These are phyloP conservation scores for Peromyscus nudipes DNA, from an alignment of 2,797 vertebrate species.

Conservation along the genomic window DNA sequence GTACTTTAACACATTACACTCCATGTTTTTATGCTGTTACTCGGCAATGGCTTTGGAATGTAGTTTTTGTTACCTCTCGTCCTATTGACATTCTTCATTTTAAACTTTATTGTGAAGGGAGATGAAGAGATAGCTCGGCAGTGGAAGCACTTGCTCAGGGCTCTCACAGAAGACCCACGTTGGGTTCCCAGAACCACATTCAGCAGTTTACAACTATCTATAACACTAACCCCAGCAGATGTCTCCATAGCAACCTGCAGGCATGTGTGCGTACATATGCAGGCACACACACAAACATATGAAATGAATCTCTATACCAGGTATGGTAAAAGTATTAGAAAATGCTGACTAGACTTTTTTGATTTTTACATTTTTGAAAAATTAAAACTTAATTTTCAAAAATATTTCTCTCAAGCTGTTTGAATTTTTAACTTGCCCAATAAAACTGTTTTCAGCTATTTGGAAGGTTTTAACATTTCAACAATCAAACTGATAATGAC, in stretches of 20 bases:
- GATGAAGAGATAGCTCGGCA: not conserved
- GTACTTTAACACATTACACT: not conserved
- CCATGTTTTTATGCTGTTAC: not conserved
- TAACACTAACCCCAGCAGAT: not conserved
- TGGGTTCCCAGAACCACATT: not conserved
- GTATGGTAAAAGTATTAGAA: not conserved
- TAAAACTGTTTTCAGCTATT: not conserved
- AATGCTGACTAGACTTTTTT: not conserved
- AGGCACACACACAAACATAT: not conserved
- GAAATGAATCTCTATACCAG: not conserved
- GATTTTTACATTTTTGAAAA: not conserved
- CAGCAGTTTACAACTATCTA: not conserved
- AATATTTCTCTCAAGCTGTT: slow-evolving; percentile 13
- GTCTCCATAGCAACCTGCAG: not conserved
- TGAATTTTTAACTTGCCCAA: not conserved
- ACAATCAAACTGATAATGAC: not conserved
- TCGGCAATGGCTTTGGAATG: not conserved
- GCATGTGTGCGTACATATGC: too few relatives aligned
- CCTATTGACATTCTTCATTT: not conserved
- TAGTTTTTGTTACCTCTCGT: not conserved
- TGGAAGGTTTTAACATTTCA: slow-evolving; percentile 18
- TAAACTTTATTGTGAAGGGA: not conserved
- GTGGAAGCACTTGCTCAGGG: not conserved
- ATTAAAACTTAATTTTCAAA: not conserved
- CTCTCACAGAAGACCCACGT: not conserved